These are phyloP conservation scores for Entelurus aequoreus DNA, from an alignment of 2,113 vertebrate species.

Conservation along the genomic window DNA sequence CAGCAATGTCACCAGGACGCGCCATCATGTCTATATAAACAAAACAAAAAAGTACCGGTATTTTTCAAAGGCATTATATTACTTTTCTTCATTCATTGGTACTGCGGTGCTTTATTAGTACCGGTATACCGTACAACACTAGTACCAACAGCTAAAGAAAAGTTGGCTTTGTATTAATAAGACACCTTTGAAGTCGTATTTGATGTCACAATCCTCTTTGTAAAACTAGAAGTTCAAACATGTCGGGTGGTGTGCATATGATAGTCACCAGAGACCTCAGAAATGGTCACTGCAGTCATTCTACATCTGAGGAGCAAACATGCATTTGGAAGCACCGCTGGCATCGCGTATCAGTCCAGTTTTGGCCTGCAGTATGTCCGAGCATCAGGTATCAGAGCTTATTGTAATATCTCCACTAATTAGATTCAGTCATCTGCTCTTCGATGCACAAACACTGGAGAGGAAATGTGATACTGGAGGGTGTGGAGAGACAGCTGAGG, in stretches of 20 bases:
- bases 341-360: slow-evolving; percentile 43
- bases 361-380: slow-evolving; percentile 53
- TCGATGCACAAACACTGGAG: slow-evolving; percentile 50
- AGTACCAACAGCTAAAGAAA: no score
- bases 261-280: slow-evolving; percentile 7
- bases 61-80: no score
- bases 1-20: no score
- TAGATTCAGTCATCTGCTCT: slow-evolving; percentile 69
- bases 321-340: slow-evolving; percentile 34
- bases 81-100: no score
- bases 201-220: no score
- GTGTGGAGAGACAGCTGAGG: slow-evolving; percentile 43
- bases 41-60: no score
- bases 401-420: slow-evolving; percentile 71
- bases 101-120: no score
- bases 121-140: no score
- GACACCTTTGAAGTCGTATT: no score
- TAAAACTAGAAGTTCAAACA: no score
- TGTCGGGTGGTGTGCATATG: not conserved
- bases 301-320: not conserved
- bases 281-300: not conserved
- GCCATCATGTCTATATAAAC: no score
- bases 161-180: no score
- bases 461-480: slow-evolving; percentile 64
- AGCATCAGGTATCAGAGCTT: slow-evolving; percentile 66